phyloP scores from a whole-genome alignment of 2,888 invertebrate species.

The Heliothis peltigera region DNA sequence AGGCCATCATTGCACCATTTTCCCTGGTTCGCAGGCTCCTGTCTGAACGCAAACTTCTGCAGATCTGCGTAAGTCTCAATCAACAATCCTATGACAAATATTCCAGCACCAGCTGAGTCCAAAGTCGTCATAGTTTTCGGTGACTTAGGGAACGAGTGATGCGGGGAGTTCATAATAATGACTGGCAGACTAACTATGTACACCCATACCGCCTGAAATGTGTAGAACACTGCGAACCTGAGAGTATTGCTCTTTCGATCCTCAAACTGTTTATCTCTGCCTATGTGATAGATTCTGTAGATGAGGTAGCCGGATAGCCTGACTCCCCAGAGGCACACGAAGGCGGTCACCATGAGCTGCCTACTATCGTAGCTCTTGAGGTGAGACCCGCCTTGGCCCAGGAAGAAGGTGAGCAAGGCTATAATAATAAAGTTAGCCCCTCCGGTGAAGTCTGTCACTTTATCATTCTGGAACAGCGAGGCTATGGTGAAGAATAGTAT shows the following conservation, averaged over 20 bases:
- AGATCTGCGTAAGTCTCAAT: conserved; percentile 97
- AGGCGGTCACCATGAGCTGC: conserved; percentile 97
- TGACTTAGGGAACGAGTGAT: conserved; percentile 93
- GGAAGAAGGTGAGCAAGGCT: conserved; percentile 95
- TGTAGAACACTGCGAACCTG: conserved; percentile 97
- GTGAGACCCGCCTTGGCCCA: conserved; percentile 94
- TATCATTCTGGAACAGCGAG: conserved; percentile 96
- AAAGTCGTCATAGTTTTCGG: conserved; percentile 96
- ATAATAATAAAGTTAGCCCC: conserved; percentile 97
- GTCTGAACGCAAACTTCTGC: conserved; percentile 97
- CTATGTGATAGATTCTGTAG: conserved; percentile 97
- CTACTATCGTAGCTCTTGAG: conserved; percentile 95
- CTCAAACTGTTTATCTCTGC: conserved; percentile 97
- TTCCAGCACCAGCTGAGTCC: conserved; percentile 95
- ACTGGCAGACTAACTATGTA: conserved; percentile 97
- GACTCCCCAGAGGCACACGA: conserved; percentile 96
- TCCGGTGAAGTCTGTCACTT: conserved; percentile 97
- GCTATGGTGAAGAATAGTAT: conserved; percentile 96
- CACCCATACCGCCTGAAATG: conserved; percentile 97
- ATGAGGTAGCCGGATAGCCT: conserved; percentile 96
- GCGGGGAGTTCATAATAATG: conserved; percentile 96
- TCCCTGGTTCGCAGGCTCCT: conserved; percentile 96
- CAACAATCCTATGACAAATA: conserved; percentile 95
- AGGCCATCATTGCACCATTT: conserved; percentile 97
- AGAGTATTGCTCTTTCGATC: conserved; percentile 96